A percentile compares a stretch with the other conserved stretches of the same genome.
Conservation (phyloP, 1,140 invertebrate species). For the Adoxophyes honmai region DNA sequence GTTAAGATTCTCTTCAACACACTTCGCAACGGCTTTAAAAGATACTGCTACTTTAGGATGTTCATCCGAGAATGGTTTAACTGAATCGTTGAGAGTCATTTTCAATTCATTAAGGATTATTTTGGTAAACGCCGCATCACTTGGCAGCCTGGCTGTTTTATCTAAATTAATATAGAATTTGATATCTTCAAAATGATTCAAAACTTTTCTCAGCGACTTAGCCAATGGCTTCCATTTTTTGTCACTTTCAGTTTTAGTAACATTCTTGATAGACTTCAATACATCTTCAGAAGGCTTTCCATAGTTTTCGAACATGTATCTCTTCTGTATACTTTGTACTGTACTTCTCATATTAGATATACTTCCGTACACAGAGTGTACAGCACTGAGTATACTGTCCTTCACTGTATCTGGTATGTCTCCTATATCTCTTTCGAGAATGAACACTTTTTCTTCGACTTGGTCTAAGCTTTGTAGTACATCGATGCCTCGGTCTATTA, state of each 20-base stretch:
- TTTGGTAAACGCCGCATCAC: slow-evolving; percentile 60
- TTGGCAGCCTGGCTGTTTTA: slow-evolving; percentile 63
- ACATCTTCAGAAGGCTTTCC: slow-evolving; percentile 50
- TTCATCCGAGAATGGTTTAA: slow-evolving; percentile 25
- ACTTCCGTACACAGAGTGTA: slow-evolving; percentile 57
- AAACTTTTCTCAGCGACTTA: slow-evolving; percentile 48
- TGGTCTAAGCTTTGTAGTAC: slow-evolving; percentile 46
- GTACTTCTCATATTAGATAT: slow-evolving; percentile 68
- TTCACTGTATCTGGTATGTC: slow-evolving; percentile 27
- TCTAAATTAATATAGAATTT: slow-evolving; percentile 72
- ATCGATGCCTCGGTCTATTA: slow-evolving; percentile 57
- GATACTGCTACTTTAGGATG: slow-evolving; percentile 20
- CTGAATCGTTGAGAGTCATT: slow-evolving; percentile 28
- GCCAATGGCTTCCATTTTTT: slow-evolving; percentile 45
- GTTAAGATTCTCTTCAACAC: slow-evolving; percentile 30
- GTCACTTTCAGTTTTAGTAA: slow-evolving; percentile 25
- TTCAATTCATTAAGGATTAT: slow-evolving; percentile 52
- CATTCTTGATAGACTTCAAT: slow-evolving; percentile 50
- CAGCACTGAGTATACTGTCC: slow-evolving; percentile 49
- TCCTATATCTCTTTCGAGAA: slow-evolving; percentile 51
- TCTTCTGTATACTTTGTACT: slow-evolving; percentile 60
- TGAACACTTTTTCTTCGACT: slow-evolving; percentile 58
- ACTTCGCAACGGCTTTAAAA: slow-evolving; percentile 23
- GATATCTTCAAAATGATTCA: slow-evolving; percentile 70
- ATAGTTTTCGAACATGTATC: slow-evolving; percentile 64